Evolutionary conservation across 2,113 vertebrate species (phyloP).

Genomic region (Psilopogon haemacephalus): DNA sequence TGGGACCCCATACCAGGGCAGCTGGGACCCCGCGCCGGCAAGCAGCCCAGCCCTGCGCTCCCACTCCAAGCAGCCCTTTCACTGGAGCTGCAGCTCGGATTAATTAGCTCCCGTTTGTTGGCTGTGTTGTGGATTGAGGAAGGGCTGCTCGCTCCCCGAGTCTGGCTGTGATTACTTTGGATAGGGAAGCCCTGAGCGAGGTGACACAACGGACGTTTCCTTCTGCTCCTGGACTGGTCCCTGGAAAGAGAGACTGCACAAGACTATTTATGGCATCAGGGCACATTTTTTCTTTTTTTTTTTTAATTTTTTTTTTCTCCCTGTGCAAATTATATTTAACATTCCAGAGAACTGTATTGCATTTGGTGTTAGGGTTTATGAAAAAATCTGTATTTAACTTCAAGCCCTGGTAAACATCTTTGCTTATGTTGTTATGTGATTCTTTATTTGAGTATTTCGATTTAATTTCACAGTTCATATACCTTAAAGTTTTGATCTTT

Average conservation of each 20-base stretch:
- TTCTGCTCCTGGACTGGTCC: not conserved
- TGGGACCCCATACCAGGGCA: not conserved
- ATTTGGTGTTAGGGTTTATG: constrained; percentile 76
- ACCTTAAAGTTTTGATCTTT: constrained; percentile 78
- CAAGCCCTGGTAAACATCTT: constrained; percentile 84
- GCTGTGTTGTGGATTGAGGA: not conserved
- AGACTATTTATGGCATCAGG: constrained; percentile 23
- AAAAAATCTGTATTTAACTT: constrained; percentile 85
- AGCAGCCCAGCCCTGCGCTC: not conserved
- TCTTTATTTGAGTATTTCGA: constrained; percentile 82
- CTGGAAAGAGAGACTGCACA: not conserved
- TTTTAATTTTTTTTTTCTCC: not conserved
- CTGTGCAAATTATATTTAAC: constrained; percentile 80
- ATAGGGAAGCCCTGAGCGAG: not conserved
- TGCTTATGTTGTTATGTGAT: constrained; percentile 78
- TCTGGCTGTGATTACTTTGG: not conserved
- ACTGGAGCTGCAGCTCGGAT: not conserved
- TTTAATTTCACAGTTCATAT: constrained; percentile 86
- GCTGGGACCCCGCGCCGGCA: not conserved
- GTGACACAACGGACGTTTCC: not conserved
- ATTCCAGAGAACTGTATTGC: constrained; percentile 78
- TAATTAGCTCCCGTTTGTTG: not conserved
- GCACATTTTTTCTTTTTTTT: constrained; percentile 40
- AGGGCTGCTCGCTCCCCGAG: not conserved
- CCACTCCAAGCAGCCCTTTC: not conserved